Evolutionary conservation across 2,797 vertebrate species (phyloP).

Genomic region (Sebastes jordani): DNA sequence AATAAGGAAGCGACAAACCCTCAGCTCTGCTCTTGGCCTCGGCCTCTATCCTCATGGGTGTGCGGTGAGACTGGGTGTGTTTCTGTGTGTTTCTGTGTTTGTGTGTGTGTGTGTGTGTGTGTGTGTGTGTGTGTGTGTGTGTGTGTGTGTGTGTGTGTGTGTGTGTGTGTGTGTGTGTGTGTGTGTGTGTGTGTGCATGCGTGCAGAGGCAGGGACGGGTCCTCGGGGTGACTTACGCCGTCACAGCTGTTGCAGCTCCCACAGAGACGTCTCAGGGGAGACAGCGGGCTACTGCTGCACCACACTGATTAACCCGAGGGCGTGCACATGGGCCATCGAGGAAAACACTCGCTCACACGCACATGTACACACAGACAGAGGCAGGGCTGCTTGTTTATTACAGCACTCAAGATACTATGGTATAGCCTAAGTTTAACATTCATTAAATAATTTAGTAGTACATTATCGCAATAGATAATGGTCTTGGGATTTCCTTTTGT

Average conservation of each 20-base stretch:
- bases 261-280: constrained; percentile 53
- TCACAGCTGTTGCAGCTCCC: constrained; percentile 73
- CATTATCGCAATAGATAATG: background rate
- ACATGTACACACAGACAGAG: constrained; percentile 1
- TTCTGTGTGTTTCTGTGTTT: background rate
- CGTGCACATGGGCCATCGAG: background rate
- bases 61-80: constrained; percentile 7
- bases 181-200: background rate
- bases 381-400: constrained; percentile 2
- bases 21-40: background rate
- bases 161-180: constrained; percentile 19
- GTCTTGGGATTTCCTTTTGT: background rate
- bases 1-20: constrained; percentile 14
- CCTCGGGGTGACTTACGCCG: constrained; percentile 55
- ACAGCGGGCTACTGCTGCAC: constrained; percentile 41
- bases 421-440: background rate
- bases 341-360: constrained; percentile 11
- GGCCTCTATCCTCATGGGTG: background rate
- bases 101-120: constrained; percentile 19
- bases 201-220: constrained; percentile 27
- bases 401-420: background rate
- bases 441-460: constrained; percentile 15
- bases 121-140: constrained; percentile 8
- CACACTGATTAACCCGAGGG: constrained; percentile 42
- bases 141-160: background rate